Evolutionary conservation across 2,113 vertebrate genomes (phyloP).

Genomic region (Hemicordylus capensis): DNA sequence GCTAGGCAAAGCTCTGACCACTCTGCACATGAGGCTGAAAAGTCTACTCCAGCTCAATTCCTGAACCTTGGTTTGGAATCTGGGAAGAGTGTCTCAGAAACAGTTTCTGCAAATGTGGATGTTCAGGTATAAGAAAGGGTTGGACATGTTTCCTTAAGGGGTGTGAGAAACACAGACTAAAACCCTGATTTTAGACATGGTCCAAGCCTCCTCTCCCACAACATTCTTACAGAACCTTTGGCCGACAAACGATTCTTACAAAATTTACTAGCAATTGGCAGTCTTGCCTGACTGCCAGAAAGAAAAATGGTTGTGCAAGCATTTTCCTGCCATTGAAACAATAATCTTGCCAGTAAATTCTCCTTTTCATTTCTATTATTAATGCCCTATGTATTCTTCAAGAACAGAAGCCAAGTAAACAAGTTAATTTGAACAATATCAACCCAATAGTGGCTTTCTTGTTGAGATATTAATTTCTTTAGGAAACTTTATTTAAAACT

Average conservation of each 20-base stretch:
- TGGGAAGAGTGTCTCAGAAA: too few species aligned
- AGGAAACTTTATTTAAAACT: neutral
- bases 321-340: neutral
- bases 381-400: neutral
- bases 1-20: neutral
- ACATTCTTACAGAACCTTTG: neutral
- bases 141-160: too few species aligned
- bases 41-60: neutral
- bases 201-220: neutral
- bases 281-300: neutral
- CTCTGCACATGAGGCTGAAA: neutral
- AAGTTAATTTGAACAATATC: neutral
- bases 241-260: neutral
- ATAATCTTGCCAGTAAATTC: neutral
- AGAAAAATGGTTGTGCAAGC: neutral
- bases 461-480: neutral
- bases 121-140: too few species aligned
- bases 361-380: neutral
- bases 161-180: neutral
- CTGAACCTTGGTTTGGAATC: neutral
- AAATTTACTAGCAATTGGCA: neutral
- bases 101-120: too few species aligned
- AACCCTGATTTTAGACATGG: neutral
- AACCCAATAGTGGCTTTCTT: neutral
- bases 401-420: neutral